phyloP scores from a whole-genome alignment of 2,888 invertebrate genomes.

The Eupeodes latifasciatus region DNA sequence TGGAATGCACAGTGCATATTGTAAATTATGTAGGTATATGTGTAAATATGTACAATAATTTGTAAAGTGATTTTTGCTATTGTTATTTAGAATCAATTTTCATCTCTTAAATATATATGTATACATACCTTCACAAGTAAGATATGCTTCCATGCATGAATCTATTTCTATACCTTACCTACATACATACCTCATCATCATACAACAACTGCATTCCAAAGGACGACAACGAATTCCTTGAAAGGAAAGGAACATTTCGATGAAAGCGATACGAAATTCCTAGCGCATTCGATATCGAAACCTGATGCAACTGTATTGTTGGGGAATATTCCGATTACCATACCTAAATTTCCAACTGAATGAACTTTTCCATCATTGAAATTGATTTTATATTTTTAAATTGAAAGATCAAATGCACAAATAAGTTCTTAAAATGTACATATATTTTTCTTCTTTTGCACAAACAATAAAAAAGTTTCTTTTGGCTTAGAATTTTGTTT shows the following conservation, averaged over 20 bases:
- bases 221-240: constrained; percentile 7
- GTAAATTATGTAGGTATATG: background rate
- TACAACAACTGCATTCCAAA: background rate
- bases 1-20: background rate
- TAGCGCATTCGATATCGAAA: background rate
- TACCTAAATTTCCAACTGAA: background rate
- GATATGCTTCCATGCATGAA: background rate
- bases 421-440: background rate
- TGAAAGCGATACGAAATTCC: background rate
- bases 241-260: background rate
- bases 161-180: background rate
- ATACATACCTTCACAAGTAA: background rate
- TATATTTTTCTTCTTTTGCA: background rate
- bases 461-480: background rate
- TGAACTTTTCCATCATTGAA: constrained; percentile 25
- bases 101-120: background rate
- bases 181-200: no score
- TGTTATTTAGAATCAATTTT: constrained; percentile 15
- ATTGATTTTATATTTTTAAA: constrained; percentile 14
- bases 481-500: background rate
- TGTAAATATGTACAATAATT: background rate
- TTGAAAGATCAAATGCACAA: constrained; percentile 5
- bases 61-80: background rate
- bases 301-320: background rate
- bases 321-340: background rate